Evolutionary conservation across 2,113 vertebrate species (phyloP).

Genomic region (Origma solitaria): DNA sequence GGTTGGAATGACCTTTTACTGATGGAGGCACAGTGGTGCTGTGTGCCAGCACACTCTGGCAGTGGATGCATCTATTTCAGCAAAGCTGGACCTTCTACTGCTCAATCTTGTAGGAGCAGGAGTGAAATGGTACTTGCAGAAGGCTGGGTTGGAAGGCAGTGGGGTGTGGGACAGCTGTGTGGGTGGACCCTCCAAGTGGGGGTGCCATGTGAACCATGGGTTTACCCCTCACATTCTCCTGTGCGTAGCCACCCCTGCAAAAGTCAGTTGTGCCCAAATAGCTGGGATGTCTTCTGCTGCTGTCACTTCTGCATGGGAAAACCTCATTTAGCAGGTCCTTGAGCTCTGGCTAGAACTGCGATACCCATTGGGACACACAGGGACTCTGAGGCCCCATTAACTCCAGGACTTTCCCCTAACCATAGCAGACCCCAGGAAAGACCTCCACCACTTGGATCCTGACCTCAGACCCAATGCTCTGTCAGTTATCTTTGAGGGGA

Average conservation of each 20-base stretch:
- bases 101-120: not conserved
- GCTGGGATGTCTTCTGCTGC: not conserved
- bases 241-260: not conserved
- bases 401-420: not conserved
- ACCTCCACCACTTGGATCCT: not conserved
- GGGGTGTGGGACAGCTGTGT: not conserved
- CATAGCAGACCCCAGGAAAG: not conserved
- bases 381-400: not conserved
- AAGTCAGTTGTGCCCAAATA: not conserved
- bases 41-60: not conserved
- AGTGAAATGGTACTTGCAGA: not conserved
- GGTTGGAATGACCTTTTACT: not conserved
- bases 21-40: not conserved
- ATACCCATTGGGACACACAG: not conserved
- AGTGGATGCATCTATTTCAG: not conserved
- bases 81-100: not conserved
- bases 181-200: not conserved
- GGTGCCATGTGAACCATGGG: not conserved
- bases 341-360: not conserved
- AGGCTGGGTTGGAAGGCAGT: not conserved
- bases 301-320: not conserved
- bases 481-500: not conserved
- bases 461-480: not conserved
- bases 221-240: not conserved
- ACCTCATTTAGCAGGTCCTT: not conserved